Conservation (phyloP, 2,113 vertebrate genomes). For the Candoia aspera region DNA sequence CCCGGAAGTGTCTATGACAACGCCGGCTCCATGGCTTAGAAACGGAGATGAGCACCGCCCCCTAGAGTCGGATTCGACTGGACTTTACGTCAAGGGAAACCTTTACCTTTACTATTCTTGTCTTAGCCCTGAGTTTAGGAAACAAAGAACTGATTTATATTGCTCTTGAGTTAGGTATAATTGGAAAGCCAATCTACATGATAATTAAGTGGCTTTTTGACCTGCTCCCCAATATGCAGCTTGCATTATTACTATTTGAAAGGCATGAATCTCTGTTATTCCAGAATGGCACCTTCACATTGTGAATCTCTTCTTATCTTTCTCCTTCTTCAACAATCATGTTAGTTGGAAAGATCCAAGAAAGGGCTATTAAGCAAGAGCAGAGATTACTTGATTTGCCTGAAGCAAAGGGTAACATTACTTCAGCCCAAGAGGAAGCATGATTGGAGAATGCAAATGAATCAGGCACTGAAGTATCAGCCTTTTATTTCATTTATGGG, state of each 20-base stretch:
- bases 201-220: not conserved
- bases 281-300: not conserved
- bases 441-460: not conserved
- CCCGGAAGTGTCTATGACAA: too few relatives aligned
- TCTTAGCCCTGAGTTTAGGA: not conserved
- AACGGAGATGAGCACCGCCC: too few relatives aligned
- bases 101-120: not conserved
- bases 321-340: not conserved
- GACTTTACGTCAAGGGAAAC: too few relatives aligned
- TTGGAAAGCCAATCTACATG: not conserved
- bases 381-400: not conserved
- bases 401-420: not conserved
- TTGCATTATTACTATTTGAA: not conserved
- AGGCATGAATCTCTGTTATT: not conserved
- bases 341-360: not conserved
- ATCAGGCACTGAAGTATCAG: not conserved
- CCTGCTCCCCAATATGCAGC: not conserved
- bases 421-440: not conserved
- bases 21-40: too few relatives aligned
- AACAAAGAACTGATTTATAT: not conserved
- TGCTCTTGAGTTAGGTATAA: not conserved
- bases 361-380: not conserved
- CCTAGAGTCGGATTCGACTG: too few relatives aligned
- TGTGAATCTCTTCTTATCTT: not conserved
- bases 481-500: not conserved